These are phyloP conservation scores for Drosophila malerkotliana DNA, from an alignment of 1,140 invertebrate genomes.

Conservation along the genomic window DNA sequence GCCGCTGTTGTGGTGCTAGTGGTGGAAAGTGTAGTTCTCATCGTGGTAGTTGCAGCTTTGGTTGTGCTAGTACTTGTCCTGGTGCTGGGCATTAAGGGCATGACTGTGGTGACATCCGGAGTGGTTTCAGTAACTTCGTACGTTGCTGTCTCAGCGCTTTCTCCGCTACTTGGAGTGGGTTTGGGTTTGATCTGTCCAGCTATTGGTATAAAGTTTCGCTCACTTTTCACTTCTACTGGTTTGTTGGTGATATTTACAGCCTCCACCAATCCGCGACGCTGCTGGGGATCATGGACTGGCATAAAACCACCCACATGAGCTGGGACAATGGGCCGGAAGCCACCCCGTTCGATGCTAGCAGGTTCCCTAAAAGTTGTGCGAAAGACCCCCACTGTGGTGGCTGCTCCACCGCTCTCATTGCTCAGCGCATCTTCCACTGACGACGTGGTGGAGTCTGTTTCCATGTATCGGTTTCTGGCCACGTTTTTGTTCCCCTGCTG, in stretches of 20 bases:
- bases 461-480: slow-evolving; percentile 65
- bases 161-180: slow-evolving; percentile 47
- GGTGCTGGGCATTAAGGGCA: slow-evolving; percentile 41
- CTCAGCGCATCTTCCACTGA: slow-evolving; percentile 80
- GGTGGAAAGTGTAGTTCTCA: slow-evolving; percentile 13
- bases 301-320: slow-evolving; percentile 88
- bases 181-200: slow-evolving; percentile 15
- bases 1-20: slow-evolving; percentile 21
- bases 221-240: slow-evolving; percentile 12
- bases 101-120: slow-evolving; percentile 48
- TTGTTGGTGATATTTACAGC: slow-evolving; percentile 58
- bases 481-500: slow-evolving; percentile 42
- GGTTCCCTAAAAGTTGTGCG: slow-evolving; percentile 85
- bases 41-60: slow-evolving; percentile 19
- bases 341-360: slow-evolving; percentile 88
- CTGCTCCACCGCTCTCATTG: slow-evolving; percentile 67
- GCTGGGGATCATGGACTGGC: slow-evolving; percentile 84
- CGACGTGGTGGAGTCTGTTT: slow-evolving; percentile 78
- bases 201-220: slow-evolving; percentile 64
- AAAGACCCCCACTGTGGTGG: slow-evolving; percentile 72
- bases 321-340: slow-evolving; percentile 89
- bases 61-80: slow-evolving; percentile 29
- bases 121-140: slow-evolving; percentile 73
- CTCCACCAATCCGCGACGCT: slow-evolving; percentile 65
- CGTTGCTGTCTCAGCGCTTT: slow-evolving; percentile 57